Conservation (phyloP, 2,888 invertebrate genomes). For the Muscina levida region DNA sequence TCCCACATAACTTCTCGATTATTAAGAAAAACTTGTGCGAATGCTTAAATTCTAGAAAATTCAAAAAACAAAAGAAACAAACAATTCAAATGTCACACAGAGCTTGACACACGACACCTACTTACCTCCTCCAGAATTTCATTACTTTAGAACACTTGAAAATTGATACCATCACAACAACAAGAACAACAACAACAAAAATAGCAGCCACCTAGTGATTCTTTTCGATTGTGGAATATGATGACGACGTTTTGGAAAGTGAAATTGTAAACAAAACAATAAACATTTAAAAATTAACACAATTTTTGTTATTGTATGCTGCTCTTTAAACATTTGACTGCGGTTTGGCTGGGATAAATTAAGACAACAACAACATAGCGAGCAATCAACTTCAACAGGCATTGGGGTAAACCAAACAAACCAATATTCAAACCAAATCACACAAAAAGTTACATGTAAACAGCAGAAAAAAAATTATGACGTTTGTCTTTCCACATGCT, state of each 20-base stretch:
- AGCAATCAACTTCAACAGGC: constrained; percentile 10
- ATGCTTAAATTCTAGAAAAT: too few relatives aligned
- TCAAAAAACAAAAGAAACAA: too few relatives aligned
- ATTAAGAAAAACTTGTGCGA: too few relatives aligned
- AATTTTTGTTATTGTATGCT: too few relatives aligned
- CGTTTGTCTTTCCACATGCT: too few relatives aligned
- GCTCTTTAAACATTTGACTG: not conserved
- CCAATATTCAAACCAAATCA: constrained; percentile 1
- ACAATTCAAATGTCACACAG: too few relatives aligned
- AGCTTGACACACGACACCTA: too few relatives aligned
- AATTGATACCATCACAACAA: not conserved
- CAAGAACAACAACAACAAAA: too few relatives aligned
- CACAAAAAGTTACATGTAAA: constrained; percentile 17
- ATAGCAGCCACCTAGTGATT: not conserved
- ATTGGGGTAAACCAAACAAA: not conserved
- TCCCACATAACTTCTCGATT: too few relatives aligned
- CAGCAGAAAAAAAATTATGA: constrained; percentile 18
- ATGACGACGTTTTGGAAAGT: not conserved
- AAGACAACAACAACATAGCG: not conserved
- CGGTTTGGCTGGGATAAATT: not conserved
- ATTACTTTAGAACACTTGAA: too few relatives aligned
- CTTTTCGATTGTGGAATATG: not conserved
- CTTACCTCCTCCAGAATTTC: too few relatives aligned
- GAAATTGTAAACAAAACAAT: constrained; percentile 32
- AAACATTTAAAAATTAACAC: constrained; percentile 46